A percentile compares a stretch with the other conserved stretches of the same genome.
Evolutionary conservation across 2,888 invertebrate genomes (phyloP).

Genomic region (Cataglyphis livida): DNA sequence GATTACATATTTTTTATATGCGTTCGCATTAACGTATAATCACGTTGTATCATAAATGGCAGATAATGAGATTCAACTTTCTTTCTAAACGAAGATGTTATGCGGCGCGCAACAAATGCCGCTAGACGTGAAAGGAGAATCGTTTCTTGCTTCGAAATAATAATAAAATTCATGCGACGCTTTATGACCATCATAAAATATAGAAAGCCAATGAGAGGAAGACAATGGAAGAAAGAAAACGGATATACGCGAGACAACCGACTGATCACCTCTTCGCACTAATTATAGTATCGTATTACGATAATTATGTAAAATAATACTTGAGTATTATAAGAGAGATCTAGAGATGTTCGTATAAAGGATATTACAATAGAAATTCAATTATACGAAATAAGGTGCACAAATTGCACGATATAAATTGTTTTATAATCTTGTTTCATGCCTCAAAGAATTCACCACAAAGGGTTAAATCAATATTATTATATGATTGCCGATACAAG

Average conservation of each 20-base stretch:
- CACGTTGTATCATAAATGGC: constrained; percentile 36
- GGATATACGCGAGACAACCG: constrained; percentile 10
- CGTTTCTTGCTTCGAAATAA: constrained; percentile 67
- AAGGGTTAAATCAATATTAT: constrained; percentile 35
- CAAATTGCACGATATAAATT: neutral
- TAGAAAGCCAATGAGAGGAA: constrained; percentile 64
- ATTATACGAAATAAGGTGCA: neutral
- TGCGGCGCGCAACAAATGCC: constrained; percentile 26
- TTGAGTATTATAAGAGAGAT: constrained; percentile 7
- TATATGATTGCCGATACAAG: constrained; percentile 1
- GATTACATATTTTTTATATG: neutral
- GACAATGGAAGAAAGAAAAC: constrained; percentile 13
- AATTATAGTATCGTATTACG: constrained; percentile 28
- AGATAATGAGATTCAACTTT: constrained; percentile 57
- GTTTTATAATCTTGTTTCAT: constrained; percentile 5
- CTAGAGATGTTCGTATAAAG: neutral
- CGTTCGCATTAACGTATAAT: constrained; percentile 9
- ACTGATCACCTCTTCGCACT: constrained; percentile 1
- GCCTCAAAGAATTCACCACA: neutral
- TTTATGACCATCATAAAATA: constrained; percentile 79
- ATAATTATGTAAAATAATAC: constrained; percentile 37
- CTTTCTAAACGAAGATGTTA: constrained; percentile 62
- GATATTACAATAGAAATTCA: constrained; percentile 5
- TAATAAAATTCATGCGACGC: constrained; percentile 79
- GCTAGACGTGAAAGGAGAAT: constrained; percentile 22